A percentile compares a stretch with the other conserved stretches of the same genome.
phyloP scores from a whole-genome alignment of 1,140 invertebrate genomes.

The Anoplolepis gracilipes region DNA sequence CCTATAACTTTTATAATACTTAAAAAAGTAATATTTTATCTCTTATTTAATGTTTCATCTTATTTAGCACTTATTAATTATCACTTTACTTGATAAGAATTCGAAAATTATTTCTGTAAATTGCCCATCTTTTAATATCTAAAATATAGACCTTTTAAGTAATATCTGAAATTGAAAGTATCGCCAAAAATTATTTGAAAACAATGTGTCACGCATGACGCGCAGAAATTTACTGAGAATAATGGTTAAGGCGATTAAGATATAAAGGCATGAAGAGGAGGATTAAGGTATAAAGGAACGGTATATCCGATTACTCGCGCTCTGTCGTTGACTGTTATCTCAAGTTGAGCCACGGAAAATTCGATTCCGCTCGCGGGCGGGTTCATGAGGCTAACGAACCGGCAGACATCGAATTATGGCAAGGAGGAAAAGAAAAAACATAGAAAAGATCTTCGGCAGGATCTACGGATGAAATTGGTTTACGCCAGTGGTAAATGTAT shows the following conservation, averaged over 20 bases:
- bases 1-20: neutral
- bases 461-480: constrained; percentile 60
- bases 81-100: neutral
- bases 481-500: constrained; percentile 55
- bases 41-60: neutral
- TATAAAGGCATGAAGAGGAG: constrained; percentile 2
- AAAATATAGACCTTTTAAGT: no score
- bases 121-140: neutral
- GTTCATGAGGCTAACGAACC: constrained; percentile 66
- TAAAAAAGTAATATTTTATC: neutral
- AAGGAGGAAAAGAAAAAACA: constrained; percentile 26
- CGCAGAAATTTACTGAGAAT: neutral
- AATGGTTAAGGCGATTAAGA: constrained; percentile 6
- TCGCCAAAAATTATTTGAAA: neutral
- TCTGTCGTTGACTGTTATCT: constrained; percentile 60
- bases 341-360: constrained; percentile 66
- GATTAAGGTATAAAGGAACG: constrained; percentile 25
- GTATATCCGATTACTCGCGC: constrained; percentile 20
- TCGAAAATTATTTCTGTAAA: neutral
- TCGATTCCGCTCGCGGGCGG: constrained; percentile 68
- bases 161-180: neutral
- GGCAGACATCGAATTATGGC: constrained; percentile 49
- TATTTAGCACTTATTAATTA: neutral
- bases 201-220: neutral
- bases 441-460: constrained; percentile 47